Evolutionary conservation across 2,113 vertebrate genomes (phyloP).

Genomic region (Ammodramus savannarum): DNA sequence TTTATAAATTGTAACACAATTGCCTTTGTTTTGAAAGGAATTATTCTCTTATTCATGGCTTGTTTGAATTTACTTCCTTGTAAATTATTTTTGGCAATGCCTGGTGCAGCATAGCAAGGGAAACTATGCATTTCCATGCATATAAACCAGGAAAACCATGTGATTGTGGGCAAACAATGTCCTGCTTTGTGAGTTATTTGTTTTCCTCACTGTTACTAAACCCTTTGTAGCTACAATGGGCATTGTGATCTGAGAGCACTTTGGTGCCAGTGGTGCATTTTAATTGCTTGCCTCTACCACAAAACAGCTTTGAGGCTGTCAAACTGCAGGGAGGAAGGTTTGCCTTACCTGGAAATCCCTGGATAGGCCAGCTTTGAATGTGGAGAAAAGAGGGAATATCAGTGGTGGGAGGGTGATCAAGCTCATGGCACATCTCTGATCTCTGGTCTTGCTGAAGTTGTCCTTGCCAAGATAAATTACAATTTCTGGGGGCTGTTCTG

Average conservation of each 20-base stretch:
- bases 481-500: not conserved
- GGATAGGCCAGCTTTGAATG: not conserved
- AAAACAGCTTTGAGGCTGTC: not conserved
- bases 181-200: conserved; percentile 8
- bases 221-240: not conserved
- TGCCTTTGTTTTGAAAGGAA: conserved; percentile 28
- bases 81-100: conserved; percentile 20
- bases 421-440: not conserved
- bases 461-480: not conserved
- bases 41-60: conserved; percentile 9
- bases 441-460: not conserved
- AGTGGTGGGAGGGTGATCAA: not conserved
- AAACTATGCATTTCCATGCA: conserved; percentile 15
- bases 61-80: conserved; percentile 25
- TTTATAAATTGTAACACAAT: not conserved
- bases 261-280: not conserved
- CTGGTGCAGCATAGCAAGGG: not conserved
- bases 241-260: not conserved
- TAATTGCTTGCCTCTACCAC: not conserved
- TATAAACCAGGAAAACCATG: conserved; percentile 11
- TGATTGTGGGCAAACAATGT: conserved; percentile 24
- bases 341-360: not conserved
- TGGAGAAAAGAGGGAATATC: not conserved
- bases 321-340: not conserved
- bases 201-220: conserved; percentile 14